Evolutionary conservation across 2,113 vertebrate species (phyloP).

Genomic region (Sorex araneus): DNA sequence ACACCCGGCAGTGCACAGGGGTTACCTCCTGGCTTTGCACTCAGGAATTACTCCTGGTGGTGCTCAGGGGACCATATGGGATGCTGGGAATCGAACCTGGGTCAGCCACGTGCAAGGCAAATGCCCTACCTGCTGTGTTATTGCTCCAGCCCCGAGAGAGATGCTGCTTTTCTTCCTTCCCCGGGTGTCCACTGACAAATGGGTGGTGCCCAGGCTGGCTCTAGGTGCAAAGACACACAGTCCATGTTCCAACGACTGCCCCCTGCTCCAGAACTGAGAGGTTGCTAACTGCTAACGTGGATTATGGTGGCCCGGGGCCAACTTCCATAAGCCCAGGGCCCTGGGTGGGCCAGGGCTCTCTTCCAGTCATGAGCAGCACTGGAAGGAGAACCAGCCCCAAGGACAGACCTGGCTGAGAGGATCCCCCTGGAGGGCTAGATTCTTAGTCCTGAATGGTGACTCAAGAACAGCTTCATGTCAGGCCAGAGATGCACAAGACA

Average conservation of each 20-base stretch:
- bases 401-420: background rate
- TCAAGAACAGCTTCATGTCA: background rate
- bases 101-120: too few relatives aligned
- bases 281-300: background rate
- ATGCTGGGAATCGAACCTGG: too few relatives aligned
- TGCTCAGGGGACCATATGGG: too few relatives aligned
- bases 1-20: too few relatives aligned
- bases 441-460: background rate
- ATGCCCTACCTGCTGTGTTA: too few relatives aligned
- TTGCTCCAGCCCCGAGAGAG: too few relatives aligned
- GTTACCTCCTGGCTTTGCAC: too few relatives aligned
- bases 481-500: background rate
- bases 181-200: background rate
- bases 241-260: background rate
- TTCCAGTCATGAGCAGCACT: background rate
- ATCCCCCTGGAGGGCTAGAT: background rate
- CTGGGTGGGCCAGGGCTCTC: background rate
- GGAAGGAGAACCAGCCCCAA: background rate
- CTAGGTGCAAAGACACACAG: background rate
- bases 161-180: background rate
- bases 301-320: background rate
- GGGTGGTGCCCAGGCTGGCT: background rate
- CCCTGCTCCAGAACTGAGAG: accelerated
- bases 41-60: too few relatives aligned
- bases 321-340: too few relatives aligned